Base-by-base conservation (phyloP, 2,888 invertebrate genomes). In the Gymnocheta viridis region DNA sequence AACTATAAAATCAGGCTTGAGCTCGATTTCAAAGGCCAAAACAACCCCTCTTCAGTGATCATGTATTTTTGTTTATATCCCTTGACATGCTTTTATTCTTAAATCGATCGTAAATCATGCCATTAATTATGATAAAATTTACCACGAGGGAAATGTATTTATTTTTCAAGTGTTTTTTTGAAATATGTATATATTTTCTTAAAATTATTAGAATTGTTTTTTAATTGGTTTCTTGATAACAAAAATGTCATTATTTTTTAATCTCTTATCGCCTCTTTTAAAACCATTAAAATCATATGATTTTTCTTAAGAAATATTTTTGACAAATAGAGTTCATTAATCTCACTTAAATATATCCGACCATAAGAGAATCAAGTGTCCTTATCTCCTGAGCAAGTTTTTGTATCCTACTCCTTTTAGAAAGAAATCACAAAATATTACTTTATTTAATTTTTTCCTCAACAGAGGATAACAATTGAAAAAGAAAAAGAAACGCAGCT, bases 401-500 rank as follows among this genome's bases (percentile, higher is more conserved):
- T 32, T 56, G 17, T 35, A 47, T 9, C 3, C 38, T 10, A 19
- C 10, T 2, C 14, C 41, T 44, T 22, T 44, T 47, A 1, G 38
- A 58, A 67, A 49, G 9, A 77, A 67, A 58, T 56, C 35, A n/a
- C 35, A 22, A 66, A 29, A 24, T 24, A 14, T 67, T 49, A 7
- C 4, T 29, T 70, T 44, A n/a, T 64, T 17, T 51, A n/a, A 2
- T 12, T 49, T 7, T 29, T 47, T 47, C 17, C n/a, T 19, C 19
- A 49, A 49, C 35, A n/a, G 7, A 22, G n/a, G 49, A 60, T 49
- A 49, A 49, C 10, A 62, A 27, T 1, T 35, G 27, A 54, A 35
- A 35, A 58, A 27, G 51, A 14, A 60, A 60, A 6, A n/a, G 38
- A 66, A 38, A 58, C 5, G 49, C 81, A 82, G 81, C 69, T 82